phyloP scores from a whole-genome alignment of 1,140 invertebrate genomes.

The Chrysopa pallens region DNA sequence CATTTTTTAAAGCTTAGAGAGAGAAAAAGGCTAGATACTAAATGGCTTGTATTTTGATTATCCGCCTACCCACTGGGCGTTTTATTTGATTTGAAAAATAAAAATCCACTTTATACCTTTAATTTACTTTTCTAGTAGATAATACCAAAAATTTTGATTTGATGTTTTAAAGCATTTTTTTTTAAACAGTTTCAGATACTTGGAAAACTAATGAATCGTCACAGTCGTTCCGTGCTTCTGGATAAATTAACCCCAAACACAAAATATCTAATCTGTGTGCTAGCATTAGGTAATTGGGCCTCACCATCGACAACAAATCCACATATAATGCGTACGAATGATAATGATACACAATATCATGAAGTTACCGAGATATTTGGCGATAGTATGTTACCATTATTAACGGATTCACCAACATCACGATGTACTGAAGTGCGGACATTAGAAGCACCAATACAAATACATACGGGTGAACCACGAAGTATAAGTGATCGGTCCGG shows the following conservation, averaged over 20 bases:
- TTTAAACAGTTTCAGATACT: constrained; percentile 39
- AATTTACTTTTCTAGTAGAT: too few species aligned
- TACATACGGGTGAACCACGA: constrained; percentile 32
- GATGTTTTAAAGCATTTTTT: too few species aligned
- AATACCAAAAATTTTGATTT: too few species aligned
- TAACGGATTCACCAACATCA: constrained; percentile 54
- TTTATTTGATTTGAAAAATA: too few species aligned
- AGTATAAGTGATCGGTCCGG: constrained; percentile 43
- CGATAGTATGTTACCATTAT: constrained; percentile 34
- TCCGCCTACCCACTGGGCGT: too few species aligned
- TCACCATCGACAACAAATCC: constrained; percentile 28
- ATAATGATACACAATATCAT: constrained; percentile 20
- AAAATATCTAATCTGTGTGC: constrained; percentile 66
- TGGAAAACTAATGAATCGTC: constrained; percentile 46
- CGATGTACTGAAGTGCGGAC: constrained; percentile 60
- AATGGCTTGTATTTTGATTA: too few species aligned
- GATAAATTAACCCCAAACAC: constrained; percentile 54
- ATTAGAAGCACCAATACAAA: constrained; percentile 46
- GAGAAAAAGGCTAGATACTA: too few species aligned
- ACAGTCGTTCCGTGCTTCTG: constrained; percentile 49
- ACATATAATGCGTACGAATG: constrained; percentile 20
- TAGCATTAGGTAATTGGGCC: constrained; percentile 56
- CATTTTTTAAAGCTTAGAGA: too few species aligned
- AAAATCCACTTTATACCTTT: too few species aligned
- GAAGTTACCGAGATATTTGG: constrained; percentile 18